Percentiles rank a stretch among this genome's conserved stretches.
These are phyloP conservation scores for Macquaria ambigua DNA, from an alignment of 2,113 vertebrate species.

Conservation along the genomic window DNA sequence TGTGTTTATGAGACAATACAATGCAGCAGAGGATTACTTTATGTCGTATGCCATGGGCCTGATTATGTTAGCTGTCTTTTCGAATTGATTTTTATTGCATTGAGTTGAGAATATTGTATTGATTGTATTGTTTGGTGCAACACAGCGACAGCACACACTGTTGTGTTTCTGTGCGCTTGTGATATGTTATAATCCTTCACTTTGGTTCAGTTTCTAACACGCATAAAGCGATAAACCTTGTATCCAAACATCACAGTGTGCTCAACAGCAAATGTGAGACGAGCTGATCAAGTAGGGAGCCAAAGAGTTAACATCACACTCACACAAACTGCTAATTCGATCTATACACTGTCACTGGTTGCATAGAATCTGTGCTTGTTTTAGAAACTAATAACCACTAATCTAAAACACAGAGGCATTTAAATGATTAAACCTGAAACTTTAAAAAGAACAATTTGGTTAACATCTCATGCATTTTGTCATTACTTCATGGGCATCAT, in stretches of 20 bases:
- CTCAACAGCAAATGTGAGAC: neutral
- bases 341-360: neutral
- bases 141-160: neutral
- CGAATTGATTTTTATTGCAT: constrained; percentile 23
- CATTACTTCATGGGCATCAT: neutral
- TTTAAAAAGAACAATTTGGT: constrained; percentile 10
- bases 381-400: neutral
- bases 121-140: neutral
- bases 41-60: neutral
- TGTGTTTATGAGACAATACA: constrained; percentile 37
- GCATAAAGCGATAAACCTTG: neutral
- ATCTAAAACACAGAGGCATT: neutral
- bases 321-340: constrained; percentile 4
- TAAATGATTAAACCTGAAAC: neutral
- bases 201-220: neutral
- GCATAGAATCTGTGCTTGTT: neutral
- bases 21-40: constrained; percentile 18
- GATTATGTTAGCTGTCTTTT: constrained; percentile 18
- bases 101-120: neutral
- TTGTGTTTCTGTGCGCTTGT: neutral
- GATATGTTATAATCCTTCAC: neutral
- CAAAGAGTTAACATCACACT: constrained; percentile 4
- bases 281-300: neutral
- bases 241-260: neutral
- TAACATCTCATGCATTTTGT: neutral